Base-by-base conservation (phyloP, 2,113 vertebrate genomes). In the Spizaetus ornatus region DNA sequence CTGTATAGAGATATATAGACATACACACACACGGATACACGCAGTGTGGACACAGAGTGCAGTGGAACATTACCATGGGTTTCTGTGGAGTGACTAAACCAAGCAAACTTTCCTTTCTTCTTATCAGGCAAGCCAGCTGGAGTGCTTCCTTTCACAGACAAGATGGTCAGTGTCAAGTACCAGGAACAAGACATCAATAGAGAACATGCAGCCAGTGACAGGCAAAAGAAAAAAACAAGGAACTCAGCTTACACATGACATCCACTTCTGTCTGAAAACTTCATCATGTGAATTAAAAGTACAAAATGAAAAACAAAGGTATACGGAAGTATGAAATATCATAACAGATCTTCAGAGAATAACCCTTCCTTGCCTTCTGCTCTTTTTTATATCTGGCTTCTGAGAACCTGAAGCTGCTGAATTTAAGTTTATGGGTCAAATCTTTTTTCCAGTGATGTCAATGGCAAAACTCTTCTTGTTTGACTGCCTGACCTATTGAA, bases 61-160 rank as follows among this genome's bases (percentile, higher is more conserved):
- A 95, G 82, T 43, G 89, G 66, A 95, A 98, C 93, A 56, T 98
- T 98, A 98, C 98, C 98, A 98, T 98, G 98, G 97, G 96, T 98
- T 97, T 98, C 98, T 98, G 98, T 97, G 97, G 98, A 98, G 98
- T 98, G 98, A 98, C 98, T 98, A 98, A 98, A 98, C 98, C 98
- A 98, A 98, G 98, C 95, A 98, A 98, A 98, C 97, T 97, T 98
- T 94, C 98, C 98, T 98, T 97, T 98, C 98, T 98, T 98, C 98
- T 98, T 97, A 96, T 98, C 98, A 97, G 98, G 97, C 97, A 98
- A 98, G 96, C 95, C 97, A 93, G 97, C 97, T 82, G 97, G 96
- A 96, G 97, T 92, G 95, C 97, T 97, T 98, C 98, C 98, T 98
- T 98, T 97, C 98, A 97, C 97, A 98, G 98, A 98, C 97, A 98